Conservation (phyloP, 2,888 invertebrate species). For the Eristalis arbustorum region DNA sequence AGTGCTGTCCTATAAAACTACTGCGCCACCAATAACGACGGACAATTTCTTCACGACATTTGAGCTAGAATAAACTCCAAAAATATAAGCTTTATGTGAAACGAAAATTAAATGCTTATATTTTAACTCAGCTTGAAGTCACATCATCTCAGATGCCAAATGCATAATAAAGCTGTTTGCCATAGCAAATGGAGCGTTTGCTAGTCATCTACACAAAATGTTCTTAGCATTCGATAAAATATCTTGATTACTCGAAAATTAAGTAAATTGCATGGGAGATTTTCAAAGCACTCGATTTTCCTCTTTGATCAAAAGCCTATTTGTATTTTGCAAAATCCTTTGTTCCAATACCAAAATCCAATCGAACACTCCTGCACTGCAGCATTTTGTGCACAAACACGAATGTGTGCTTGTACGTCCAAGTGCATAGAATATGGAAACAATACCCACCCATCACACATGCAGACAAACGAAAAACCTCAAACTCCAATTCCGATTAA, state of each 20-base stretch:
- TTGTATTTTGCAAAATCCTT: conserved; percentile 47
- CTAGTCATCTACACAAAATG: neutral
- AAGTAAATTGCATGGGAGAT: conserved; percentile 30
- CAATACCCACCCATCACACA: conserved; percentile 4
- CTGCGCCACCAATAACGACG: no score
- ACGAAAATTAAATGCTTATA: neutral
- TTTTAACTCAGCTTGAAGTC: neutral
- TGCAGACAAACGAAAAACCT: conserved; percentile 51
- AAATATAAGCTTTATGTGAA: no score
- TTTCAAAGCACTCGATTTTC: conserved; percentile 36
- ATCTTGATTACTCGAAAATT: conserved; percentile 22
- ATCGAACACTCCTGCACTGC: conserved; percentile 32
- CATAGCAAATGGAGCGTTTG: neutral
- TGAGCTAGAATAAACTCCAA: no score
- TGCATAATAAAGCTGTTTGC: no score
- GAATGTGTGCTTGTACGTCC: neutral
- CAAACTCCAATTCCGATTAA: conserved; percentile 70
- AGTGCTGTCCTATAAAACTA: no score
- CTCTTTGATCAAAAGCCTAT: conserved; percentile 46
- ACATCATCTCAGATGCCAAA: neutral
- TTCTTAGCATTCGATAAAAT: neutral
- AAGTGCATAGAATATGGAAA: neutral
- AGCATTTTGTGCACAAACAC: neutral
- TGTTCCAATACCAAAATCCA: conserved; percentile 45
- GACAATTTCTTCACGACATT: no score